A percentile compares a stretch with the other conserved stretches of the same genome.
Evolutionary conservation across 1,140 invertebrate species (phyloP).

Genomic region (Solenopsis invicta): DNA sequence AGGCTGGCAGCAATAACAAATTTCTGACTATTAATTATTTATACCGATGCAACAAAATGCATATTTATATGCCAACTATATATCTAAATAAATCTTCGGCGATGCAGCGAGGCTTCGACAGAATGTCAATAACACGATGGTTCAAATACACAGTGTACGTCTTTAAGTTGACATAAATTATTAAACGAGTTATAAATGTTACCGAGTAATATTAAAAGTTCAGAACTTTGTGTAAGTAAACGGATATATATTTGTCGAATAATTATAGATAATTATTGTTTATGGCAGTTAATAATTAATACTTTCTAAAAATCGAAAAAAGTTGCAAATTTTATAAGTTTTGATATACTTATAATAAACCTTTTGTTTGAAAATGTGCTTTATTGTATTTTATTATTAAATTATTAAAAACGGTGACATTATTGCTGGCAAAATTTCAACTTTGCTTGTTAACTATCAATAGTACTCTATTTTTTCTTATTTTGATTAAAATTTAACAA

Average conservation of each 20-base stretch:
- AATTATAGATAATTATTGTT: background rate
- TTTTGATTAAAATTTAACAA: slow-evolving; percentile 17
- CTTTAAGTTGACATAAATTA: background rate
- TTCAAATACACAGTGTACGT: background rate
- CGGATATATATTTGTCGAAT: background rate
- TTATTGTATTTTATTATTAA: background rate
- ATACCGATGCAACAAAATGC: background rate
- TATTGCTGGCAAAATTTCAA: background rate
- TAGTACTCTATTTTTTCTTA: background rate
- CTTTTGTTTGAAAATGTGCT: background rate
- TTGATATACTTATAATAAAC: background rate
- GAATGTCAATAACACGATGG: slow-evolving; percentile 33
- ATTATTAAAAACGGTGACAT: background rate
- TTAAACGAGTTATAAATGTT: slow-evolving; percentile 17
- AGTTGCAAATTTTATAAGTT: background rate
- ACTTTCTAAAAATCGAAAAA: background rate
- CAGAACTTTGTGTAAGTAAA: background rate
- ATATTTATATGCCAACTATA: background rate
- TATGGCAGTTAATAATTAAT: background rate
- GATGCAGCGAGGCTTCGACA: slow-evolving; percentile 20
- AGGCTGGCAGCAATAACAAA: background rate
- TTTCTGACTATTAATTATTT: slow-evolving; percentile 30
- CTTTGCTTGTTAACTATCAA: background rate
- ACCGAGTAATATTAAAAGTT: background rate
- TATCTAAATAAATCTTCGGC: slow-evolving; percentile 14